phyloP scores from a whole-genome alignment of 2,113 vertebrate genomes.

The Tetrax tetrax region DNA sequence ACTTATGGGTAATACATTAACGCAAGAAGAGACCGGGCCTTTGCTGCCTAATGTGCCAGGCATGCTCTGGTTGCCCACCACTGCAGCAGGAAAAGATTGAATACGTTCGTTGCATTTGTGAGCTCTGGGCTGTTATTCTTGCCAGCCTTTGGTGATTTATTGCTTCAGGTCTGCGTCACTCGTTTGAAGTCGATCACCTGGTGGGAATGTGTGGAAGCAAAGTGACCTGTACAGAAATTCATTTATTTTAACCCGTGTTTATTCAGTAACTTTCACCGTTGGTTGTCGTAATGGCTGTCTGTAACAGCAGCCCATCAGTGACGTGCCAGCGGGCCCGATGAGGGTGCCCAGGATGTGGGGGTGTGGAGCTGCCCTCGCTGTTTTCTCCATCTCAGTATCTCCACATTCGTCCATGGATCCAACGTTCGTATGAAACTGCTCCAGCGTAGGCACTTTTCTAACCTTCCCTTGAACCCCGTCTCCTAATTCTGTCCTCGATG shows the following conservation, averaged over 20 bases:
- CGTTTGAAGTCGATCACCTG: background rate
- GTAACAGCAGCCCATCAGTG: background rate
- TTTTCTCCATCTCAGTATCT: background rate
- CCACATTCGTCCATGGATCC: rapidly evolving
- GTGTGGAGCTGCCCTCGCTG: background rate
- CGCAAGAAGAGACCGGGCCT: background rate
- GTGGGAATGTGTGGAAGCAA: background rate
- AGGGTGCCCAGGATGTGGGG: rapidly evolving
- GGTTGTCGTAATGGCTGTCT: background rate
- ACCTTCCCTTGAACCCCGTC: background rate
- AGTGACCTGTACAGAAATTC: background rate
- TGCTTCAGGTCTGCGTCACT: background rate
- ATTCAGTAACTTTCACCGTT: background rate
- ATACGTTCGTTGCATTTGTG: background rate
- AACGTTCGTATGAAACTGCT: background rate
- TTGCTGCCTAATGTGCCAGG: background rate
- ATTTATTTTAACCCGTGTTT: background rate
- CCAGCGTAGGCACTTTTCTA: background rate
- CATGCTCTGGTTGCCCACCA: background rate
- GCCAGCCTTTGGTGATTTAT: background rate
- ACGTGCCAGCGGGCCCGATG: background rate
- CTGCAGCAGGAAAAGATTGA: conserved; percentile 24
- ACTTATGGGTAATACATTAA: background rate
- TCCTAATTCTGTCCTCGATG: background rate
- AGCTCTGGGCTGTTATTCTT: background rate